Base-by-base conservation (phyloP, 2,797 vertebrate species). In the Phalloptychus januarius region DNA sequence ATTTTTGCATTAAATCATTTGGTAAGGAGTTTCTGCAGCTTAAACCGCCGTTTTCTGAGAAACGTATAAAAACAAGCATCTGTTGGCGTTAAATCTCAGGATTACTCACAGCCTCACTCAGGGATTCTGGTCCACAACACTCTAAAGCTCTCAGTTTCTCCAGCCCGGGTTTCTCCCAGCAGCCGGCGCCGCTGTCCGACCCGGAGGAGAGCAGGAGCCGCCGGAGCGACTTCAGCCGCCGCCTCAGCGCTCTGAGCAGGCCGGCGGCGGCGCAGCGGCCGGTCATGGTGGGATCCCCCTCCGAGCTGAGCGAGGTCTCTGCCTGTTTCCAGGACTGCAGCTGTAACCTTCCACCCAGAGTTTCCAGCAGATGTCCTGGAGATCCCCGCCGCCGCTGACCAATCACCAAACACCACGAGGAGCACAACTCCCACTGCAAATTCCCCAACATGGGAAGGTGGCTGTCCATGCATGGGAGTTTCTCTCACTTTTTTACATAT, bases 201-300 rank as follows among this genome's bases (percentile, higher is more conserved):
- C 79, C 5, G 18, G 65, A 8, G 40, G 70, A 74, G 82, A 89
- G 74, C 78, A 93, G 88, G 2, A 90, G 79, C 11, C 83, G 79
- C 0, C 86, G 70, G 7, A 95, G 90, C 25, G 88, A 90, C 86
- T 95, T 95, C n/a, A 95, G 91, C 7, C 86, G 80, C n/a, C 86
- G 61, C 82, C 88, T 89, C 58, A 94, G 81, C 0, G 79, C 80
- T 11, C 87, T 18, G 69, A 90, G 11, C n/a, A 95, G 84, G 48
- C 82, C 48, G 54, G 74, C 2, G 0, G 77, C 45, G 7, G 71
- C n/a, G 78, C 80, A 36, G 2, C 65, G 67, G 48, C 13, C 83
- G 0, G 88, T 88, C 93, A 92, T 93, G 36, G 48, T 50, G 86
- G 90, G 87, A 86, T 85, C 79, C 36, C 85, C 81, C 86, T 67